Evolutionary conservation across 2,888 invertebrate species (phyloP).

Genomic region (Heteromurus nitidus): DNA sequence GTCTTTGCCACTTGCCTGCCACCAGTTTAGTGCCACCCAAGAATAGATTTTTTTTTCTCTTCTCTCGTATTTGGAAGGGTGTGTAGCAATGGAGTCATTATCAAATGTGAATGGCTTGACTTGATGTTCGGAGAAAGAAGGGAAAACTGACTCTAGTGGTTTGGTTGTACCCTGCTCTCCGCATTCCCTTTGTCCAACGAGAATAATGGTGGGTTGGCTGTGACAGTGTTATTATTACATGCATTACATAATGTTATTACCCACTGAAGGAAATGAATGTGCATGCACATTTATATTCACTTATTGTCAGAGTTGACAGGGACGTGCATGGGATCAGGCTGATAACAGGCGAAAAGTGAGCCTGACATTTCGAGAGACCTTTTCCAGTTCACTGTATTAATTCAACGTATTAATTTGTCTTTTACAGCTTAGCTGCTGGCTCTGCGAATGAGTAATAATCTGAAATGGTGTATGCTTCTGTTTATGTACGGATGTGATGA

Average conservation of each 20-base stretch:
- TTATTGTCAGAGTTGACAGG: neutral
- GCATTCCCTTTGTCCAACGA: neutral
- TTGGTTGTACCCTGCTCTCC: neutral
- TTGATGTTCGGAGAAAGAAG: neutral
- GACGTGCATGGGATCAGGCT: constrained; percentile 18
- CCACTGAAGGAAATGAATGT: constrained; percentile 43
- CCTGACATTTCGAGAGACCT: constrained; percentile 35
- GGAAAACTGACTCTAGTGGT: neutral
- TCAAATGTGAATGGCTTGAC: constrained; percentile 7
- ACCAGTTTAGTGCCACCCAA: constrained; percentile 46
- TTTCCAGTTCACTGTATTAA: constrained; percentile 9
- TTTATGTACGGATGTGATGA: no score
- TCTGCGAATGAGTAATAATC: no score
- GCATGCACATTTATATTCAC: constrained; percentile 5
- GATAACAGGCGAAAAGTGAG: constrained; percentile 27
- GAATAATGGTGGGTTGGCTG: constrained; percentile 47
- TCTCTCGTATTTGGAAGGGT: constrained; percentile 2
- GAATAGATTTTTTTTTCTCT: constrained; percentile 1
- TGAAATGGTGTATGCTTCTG: no score
- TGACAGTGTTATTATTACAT: constrained; percentile 55
- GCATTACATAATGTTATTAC: constrained; percentile 63
- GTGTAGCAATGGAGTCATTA: neutral
- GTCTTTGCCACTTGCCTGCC: constrained; percentile 57
- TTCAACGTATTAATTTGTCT: constrained; percentile 36
- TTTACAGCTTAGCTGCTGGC: no score